A percentile compares a stretch with the other conserved stretches of the same genome.
These are phyloP conservation scores for Trochalopteron elliotii DNA, from an alignment of 2,113 vertebrate species.

Conservation along the genomic window DNA sequence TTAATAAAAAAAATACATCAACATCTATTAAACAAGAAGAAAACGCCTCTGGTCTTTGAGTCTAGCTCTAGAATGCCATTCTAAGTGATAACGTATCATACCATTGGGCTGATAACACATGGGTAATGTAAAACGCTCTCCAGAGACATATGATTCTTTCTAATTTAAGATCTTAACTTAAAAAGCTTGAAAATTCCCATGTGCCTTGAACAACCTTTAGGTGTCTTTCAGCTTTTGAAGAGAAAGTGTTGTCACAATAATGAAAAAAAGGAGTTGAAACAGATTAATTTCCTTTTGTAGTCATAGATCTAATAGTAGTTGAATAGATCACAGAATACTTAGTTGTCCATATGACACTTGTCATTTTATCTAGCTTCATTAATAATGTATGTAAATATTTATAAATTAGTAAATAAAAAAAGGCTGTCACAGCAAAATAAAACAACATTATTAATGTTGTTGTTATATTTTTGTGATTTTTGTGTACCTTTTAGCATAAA, in stretches of 20 bases:
- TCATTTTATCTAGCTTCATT: not conserved
- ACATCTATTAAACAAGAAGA: not conserved
- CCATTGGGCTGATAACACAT: not conserved
- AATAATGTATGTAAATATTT: not conserved
- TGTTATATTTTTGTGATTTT: not conserved
- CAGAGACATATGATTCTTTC: not conserved
- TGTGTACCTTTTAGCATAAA: not conserved
- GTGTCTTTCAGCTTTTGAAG: not conserved
- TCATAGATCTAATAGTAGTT: not conserved
- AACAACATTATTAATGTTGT: not conserved
- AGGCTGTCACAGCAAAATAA: not conserved
- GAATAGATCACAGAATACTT: not conserved
- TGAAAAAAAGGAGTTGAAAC: not conserved
- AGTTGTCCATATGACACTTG: not conserved
- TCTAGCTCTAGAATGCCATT: not conserved
- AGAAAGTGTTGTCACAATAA: not conserved
- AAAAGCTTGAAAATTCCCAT: not conserved
- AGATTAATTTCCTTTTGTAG: not conserved
- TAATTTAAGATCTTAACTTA: not conserved
- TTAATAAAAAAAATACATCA: rapidly evolving
- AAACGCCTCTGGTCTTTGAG: not conserved
- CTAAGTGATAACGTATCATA: rapidly evolving
- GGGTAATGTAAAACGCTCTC: not conserved
- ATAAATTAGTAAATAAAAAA: not conserved
- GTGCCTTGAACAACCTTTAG: not conserved